Evolutionary conservation across 2,113 vertebrate genomes (phyloP).

Genomic region (Callopanchax toddi): DNA sequence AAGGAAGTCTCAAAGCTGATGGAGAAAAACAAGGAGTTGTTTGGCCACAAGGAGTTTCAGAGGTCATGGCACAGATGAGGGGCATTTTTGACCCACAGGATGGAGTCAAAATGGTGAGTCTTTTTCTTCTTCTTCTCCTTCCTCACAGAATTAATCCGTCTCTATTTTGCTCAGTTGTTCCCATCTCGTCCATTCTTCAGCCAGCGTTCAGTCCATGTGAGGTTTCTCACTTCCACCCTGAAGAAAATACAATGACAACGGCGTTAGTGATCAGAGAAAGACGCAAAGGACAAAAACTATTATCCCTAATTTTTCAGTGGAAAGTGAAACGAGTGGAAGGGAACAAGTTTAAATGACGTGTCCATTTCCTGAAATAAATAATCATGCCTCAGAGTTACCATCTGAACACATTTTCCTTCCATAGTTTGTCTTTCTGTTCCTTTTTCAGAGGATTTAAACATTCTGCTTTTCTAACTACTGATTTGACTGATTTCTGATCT

Average conservation of each 20-base stretch:
- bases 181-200: slow-evolving; percentile 18
- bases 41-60: slow-evolving; percentile 59
- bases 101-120: slow-evolving; percentile 46
- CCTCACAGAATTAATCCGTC: slow-evolving; percentile 35
- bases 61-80: slow-evolving; percentile 69
- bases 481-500: too few species aligned
- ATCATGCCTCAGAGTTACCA: too few species aligned
- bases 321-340: too few species aligned
- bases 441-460: too few species aligned
- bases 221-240: slow-evolving; percentile 89
- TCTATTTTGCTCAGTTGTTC: slow-evolving; percentile 35
- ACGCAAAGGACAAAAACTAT: too few species aligned
- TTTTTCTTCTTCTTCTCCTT: slow-evolving; percentile 27
- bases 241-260: slow-evolving; percentile 3
- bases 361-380: too few species aligned
- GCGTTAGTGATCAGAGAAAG: slow-evolving; percentile 18
- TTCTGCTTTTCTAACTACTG: too few species aligned
- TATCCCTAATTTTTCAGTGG: too few species aligned
- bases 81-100: slow-evolving; percentile 43
- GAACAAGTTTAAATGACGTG: too few species aligned
- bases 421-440: too few species aligned
- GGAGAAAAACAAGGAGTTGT: slow-evolving; percentile 35
- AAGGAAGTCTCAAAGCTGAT: slow-evolving; percentile 40
- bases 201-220: slow-evolving; percentile 83
- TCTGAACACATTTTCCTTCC: too few species aligned